A percentile compares a stretch with the other conserved stretches of the same genome.
phyloP scores from a whole-genome alignment of 1,140 invertebrate species.

The Charaxes varanes region DNA sequence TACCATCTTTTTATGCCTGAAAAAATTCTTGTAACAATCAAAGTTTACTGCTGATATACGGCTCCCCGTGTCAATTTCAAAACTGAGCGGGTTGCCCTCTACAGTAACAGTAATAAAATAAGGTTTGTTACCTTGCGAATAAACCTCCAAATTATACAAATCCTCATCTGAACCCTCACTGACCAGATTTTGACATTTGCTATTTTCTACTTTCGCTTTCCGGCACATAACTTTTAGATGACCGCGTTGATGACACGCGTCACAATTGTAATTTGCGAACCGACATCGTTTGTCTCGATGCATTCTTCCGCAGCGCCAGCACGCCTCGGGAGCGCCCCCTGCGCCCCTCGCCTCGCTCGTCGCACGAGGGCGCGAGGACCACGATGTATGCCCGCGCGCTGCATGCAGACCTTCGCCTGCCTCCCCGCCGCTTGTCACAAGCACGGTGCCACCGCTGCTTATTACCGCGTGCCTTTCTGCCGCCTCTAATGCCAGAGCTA shows the following conservation, averaged over 20 bases:
- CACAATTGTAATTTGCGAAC: constrained; percentile 19
- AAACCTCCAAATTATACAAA: constrained; percentile 17
- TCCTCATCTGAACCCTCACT: constrained; percentile 9
- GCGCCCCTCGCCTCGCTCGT: not conserved
- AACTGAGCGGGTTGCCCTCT: constrained; percentile 2
- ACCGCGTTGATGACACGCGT: constrained; percentile 12
- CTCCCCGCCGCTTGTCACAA: constrained; percentile 5
- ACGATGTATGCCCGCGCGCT: not conserved
- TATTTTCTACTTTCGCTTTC: not conserved
- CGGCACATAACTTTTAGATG: constrained; percentile 10
- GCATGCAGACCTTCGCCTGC: constrained; percentile 20
- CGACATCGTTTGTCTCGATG: constrained; percentile 15
- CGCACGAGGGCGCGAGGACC: not conserved
- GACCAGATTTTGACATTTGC: constrained; percentile 6
- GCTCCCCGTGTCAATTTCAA: constrained; percentile 18
- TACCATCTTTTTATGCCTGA: constrained; percentile 14
- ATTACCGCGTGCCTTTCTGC: constrained; percentile 25
- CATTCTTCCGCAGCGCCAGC: constrained; percentile 17
- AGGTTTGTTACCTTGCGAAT: constrained; percentile 19
- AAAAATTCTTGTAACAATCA: constrained; percentile 12
- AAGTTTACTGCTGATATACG: too few species aligned
- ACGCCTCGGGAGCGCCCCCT: not conserved
- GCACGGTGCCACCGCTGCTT: not conserved
- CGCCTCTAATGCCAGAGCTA: constrained; percentile 24
- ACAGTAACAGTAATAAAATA: constrained; percentile 17